phyloP scores from a whole-genome alignment of 2,797 vertebrate genomes.

The Eulemur coronatus region DNA sequence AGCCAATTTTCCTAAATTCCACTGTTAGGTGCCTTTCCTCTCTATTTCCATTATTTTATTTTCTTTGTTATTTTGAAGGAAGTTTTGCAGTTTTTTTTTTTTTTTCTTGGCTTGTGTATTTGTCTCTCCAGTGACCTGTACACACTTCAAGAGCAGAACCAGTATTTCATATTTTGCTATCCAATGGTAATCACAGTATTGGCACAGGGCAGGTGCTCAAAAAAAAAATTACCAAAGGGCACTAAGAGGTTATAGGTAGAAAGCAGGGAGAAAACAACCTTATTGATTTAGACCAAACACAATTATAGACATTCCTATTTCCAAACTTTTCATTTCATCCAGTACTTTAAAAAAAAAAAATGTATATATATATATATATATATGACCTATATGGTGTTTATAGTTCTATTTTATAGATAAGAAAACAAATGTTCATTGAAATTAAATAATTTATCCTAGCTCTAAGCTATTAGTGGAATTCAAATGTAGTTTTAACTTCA shows the following conservation, averaged over 20 bases:
- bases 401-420: not conserved
- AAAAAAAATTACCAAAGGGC: not conserved
- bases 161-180: not conserved
- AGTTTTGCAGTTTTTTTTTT: not conserved
- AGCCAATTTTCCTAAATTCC: not conserved
- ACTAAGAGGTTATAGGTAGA: not conserved
- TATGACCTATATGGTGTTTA: not conserved
- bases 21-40: not conserved
- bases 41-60: not conserved
- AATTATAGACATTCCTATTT: not conserved
- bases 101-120: not conserved
- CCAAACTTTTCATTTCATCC: not conserved
- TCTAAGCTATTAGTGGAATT: constrained; percentile 8
- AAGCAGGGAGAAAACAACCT: not conserved
- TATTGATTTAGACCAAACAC: constrained; percentile 30
- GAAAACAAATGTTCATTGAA: not conserved
- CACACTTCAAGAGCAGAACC: not conserved
- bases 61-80: not conserved
- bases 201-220: not conserved
- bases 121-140: not conserved
- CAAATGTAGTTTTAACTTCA: not conserved
- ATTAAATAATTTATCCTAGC: not conserved
- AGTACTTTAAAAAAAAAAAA: not conserved
- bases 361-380: too few species aligned
- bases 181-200: not conserved